Percentiles rank a stretch among this genome's conserved stretches.
Evolutionary conservation across 2,888 invertebrate species (phyloP).

Genomic region (Noctua comes): DNA sequence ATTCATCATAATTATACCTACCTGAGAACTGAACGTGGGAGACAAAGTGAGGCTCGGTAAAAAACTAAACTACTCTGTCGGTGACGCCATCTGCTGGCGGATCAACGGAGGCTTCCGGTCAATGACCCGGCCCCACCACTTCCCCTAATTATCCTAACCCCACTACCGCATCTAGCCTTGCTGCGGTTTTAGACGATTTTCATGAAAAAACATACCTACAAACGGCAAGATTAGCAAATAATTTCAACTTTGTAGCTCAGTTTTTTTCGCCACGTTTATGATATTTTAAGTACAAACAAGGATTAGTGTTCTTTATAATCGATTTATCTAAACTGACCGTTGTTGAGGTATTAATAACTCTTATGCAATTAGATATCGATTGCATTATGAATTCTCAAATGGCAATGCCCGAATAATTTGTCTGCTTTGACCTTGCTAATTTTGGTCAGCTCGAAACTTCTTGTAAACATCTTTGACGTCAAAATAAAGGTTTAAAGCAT

Average conservation of each 20-base stretch:
- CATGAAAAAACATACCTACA: constrained; percentile 66
- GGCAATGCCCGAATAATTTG: constrained; percentile 23
- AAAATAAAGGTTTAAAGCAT: constrained; percentile 10
- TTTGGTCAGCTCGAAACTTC: not conserved
- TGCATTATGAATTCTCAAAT: constrained; percentile 22
- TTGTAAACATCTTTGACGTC: constrained; percentile 11
- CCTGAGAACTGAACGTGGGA: constrained; percentile 63
- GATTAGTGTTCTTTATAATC: constrained; percentile 16
- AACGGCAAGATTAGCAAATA: constrained; percentile 30
- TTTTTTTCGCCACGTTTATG: constrained; percentile 9
- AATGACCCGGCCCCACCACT: constrained; percentile 78
- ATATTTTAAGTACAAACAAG: constrained; percentile 16
- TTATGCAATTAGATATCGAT: constrained; percentile 24
- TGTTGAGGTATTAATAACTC: constrained; percentile 26
- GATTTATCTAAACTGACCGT: constrained; percentile 16
- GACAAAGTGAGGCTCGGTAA: constrained; percentile 55
- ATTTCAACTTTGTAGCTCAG: constrained; percentile 8
- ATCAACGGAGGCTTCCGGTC: constrained; percentile 76
- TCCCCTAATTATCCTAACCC: constrained; percentile 82
- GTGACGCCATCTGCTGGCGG: constrained; percentile 73
- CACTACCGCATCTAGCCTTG: constrained; percentile 68
- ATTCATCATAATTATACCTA: constrained; percentile 65
- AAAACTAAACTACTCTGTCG: constrained; percentile 59
- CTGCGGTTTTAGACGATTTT: constrained; percentile 78
- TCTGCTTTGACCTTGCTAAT: constrained; percentile 1